Base-by-base conservation (phyloP, 2,888 invertebrate genomes). In the Nematopogon swammerdamellus region DNA sequence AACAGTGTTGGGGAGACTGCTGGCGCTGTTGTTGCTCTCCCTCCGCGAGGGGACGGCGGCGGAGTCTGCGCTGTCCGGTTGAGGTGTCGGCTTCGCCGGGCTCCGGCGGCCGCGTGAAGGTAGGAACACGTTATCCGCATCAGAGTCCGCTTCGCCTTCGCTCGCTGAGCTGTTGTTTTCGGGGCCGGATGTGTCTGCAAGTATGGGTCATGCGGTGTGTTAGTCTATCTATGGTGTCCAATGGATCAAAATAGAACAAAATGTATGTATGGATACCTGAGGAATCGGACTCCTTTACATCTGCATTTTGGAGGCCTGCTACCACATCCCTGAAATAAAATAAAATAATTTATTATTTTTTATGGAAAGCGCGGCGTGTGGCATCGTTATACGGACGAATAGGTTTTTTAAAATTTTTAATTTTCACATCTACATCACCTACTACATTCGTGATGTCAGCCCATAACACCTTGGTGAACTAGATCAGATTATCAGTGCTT, bases 241-340 rank as follows among this genome's bases (percentile, higher is more conserved):
- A 48, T 14, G 16, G 10, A 19, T 17, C 20, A 36, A 16, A 44
- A 25, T 8, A 25, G 25, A 25, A 25, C n/a, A 25, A 6, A 25
- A 25, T 25, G 8, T 25, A 25, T 25, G 25, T 25, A 25, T 4
- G 25, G 4, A 25, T 65, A 79, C 80, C 77, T 59, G 80, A 80
- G 44, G 80, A 80, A 55, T 80, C 80, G 30, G 73, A 69, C 3
- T 73, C 73, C 48, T 75, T 87, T 56, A 85, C 85, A 50, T 87
- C 87, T 57, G 81, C 85, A 54, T 81, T 86, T 63, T 87, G 85
- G 64, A 88, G 69, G 60, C 86, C 81, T 55, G 88, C 88, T 14
- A 88, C 86, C 0, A 88, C 86, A 63, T 88, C 88, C 51, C 88
- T 84, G 62, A 53, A 77, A 68, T 50, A 36, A 14, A 19, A 51